Conservation (phyloP, 2,888 invertebrate species). For the Actias luna region DNA sequence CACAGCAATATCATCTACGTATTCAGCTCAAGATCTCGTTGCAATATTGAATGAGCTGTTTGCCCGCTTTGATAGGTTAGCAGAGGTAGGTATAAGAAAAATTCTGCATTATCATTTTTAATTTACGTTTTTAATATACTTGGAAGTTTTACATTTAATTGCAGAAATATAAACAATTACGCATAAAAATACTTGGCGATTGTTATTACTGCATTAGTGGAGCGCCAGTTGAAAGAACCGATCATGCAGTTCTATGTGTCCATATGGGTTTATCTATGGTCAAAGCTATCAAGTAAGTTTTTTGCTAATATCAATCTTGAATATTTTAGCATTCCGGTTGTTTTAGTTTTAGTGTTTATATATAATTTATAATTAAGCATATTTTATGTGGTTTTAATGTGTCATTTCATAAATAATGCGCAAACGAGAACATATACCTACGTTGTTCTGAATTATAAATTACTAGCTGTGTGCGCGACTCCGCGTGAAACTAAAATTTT, state of each 20-base stretch:
- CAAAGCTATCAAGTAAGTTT: slow-evolving; percentile 95
- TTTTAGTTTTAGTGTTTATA: neutral
- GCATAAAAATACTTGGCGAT: slow-evolving; percentile 97
- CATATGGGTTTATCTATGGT: slow-evolving; percentile 99
- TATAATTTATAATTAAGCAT: neutral
- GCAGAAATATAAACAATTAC: slow-evolving; percentile 95
- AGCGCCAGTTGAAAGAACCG: slow-evolving; percentile 93
- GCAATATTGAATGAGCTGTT: slow-evolving; percentile 97
- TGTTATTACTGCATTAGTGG: slow-evolving; percentile 99
- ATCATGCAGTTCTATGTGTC: slow-evolving; percentile 96
- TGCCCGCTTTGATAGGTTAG: slow-evolving; percentile 95
- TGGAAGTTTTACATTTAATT: neutral
- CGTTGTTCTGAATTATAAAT: no score
- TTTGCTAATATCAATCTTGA: neutral
- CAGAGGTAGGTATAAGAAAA: slow-evolving; percentile 81
- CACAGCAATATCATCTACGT: slow-evolving; percentile 96
- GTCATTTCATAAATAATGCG: neutral
- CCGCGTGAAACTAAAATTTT: no score
- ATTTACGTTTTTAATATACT: neutral
- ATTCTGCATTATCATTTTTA: neutral
- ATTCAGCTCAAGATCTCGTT: slow-evolving; percentile 97
- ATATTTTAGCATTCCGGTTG: neutral
- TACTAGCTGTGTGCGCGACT: no score
- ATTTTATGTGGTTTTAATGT: neutral
- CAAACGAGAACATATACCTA: no score